Base-by-base conservation (phyloP, 2,888 invertebrate genomes). In the Caenorhabditis zanzibari region DNA sequence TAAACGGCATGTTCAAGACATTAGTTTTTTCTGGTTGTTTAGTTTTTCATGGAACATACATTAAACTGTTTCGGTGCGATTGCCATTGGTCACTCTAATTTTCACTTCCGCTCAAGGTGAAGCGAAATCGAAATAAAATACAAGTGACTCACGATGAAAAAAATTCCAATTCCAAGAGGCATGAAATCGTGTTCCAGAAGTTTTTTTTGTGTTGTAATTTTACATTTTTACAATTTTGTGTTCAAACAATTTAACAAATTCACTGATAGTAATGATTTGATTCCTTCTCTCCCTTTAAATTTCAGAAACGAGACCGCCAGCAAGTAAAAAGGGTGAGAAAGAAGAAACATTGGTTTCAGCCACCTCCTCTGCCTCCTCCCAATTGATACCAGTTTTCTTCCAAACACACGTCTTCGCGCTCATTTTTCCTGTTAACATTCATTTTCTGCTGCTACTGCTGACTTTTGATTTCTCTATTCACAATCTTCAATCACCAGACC, bases 281-380 rank as follows among this genome's bases (percentile, higher is more conserved):
- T 71, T 56, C 58, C 35, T 56, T 10, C 19, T 19, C 47, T 19
- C 47, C 47, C 19, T 4, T 75, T 14, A 12, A 38, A 38, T 24
- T 38, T 68, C 71, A 75, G 81, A 75, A 81, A 75, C 81, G 74
- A 81, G 81, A 81, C 68, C 81, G 41, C 14, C 63, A n/a, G n/a
- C 35, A n/a, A 47, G 22, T 35, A 22, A 32, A 44, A 32, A 24
- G 49, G 49, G 73, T 19, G 64, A 35, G 49, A 44, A 68, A 59
- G 80, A 80, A 75, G 81, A 81, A 81, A 81, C 81, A 81, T 81
- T 81, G 81, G 81, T 81, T 81, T 81, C 81, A 81, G 81, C 69
- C 81, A 44, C 54, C 58, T 38, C n/a, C 44, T 54, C 22, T 22
- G n/a, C n/a, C 44, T 22, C n/a, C 56, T 64, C 59, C 59, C 69